Conservation (phyloP, 2,888 invertebrate species). For the Pilophorus perplexus region DNA sequence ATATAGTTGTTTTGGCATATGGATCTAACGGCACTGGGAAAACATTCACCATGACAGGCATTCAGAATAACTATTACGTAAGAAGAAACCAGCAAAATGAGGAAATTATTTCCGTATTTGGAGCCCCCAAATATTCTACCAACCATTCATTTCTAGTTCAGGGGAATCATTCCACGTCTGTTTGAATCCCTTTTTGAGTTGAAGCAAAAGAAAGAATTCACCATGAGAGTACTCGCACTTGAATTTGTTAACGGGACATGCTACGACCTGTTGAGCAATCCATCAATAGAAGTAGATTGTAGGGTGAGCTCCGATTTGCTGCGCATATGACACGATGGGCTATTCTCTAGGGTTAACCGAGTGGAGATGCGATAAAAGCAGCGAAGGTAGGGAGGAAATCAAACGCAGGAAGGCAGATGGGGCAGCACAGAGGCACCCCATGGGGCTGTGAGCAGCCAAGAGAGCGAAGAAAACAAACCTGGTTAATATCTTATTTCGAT, state of each 20-base stretch:
- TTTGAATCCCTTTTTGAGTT: slow-evolving; percentile 1
- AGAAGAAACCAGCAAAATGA: too few species aligned
- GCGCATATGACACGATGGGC: too few species aligned
- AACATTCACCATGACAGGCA: background rate
- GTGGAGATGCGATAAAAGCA: too few species aligned
- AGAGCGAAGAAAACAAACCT: too few species aligned
- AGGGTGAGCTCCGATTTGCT: slow-evolving; percentile 1
- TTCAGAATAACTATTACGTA: slow-evolving; percentile 6
- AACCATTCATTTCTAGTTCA: background rate
- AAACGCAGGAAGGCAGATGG: too few species aligned
- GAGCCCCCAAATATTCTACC: too few species aligned
- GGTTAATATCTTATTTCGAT: too few species aligned
- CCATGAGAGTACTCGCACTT: slow-evolving; percentile 3
- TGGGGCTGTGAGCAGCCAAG: too few species aligned
- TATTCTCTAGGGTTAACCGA: too few species aligned
- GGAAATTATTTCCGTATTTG: too few species aligned
- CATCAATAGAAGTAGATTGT: slow-evolving; percentile 9
- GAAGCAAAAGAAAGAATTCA: slow-evolving; percentile 2
- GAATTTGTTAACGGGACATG: background rate
- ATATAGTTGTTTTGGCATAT: slow-evolving; percentile 7
- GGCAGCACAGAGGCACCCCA: too few species aligned
- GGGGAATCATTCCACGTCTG: slow-evolving; percentile 3
- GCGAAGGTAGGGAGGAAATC: too few species aligned
- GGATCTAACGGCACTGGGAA: slow-evolving; percentile 3
- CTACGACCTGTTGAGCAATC: background rate